Evolutionary conservation across 2,888 invertebrate species (phyloP), one percentile per base, ranked within the genome.

Genomic region (Ormyrus labotus): DNA sequence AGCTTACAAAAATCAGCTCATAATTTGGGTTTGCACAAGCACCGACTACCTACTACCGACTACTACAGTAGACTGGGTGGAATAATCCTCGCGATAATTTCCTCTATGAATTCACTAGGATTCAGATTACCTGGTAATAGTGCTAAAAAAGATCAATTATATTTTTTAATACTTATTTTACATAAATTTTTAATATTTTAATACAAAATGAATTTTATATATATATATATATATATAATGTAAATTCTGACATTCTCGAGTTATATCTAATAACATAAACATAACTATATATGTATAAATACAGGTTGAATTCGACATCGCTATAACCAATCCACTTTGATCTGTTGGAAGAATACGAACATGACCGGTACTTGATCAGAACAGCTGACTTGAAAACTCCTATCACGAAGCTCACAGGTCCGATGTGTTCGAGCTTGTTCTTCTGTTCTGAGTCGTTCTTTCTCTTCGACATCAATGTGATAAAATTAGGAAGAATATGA

Each of bases 31-130:
- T 53, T 53, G 7, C 2, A 53, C 10, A 2, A 10, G 53, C 53
- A 2, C 2, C 53, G 4, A 89, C 75, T 0, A 88, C 73, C 0
- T 82, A n/a, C n/a, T n/a, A n/a, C n/a, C n/a, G n/a, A n/a, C n/a
- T n/a, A n/a, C n/a, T 82, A 0, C 84, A 84, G 51, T 88, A 89
- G 50, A 87, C 85, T 2, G 87, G 88, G 72, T 86, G 88, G 0
- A 86, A 84, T 5, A 87, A 81, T 0, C 84, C 82, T 19, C 86
- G 70, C 2, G 0, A 53, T 50, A 2, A 5, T 11, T 57, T 2
- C 34, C 34, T 34, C 34, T 34, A 34, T 34, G 34, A 34, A 0
- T 34, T 34, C 34, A 34, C 34, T 34, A 34, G 34, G 2, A 34
- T 34, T 34, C 34, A 34, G 34, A 34, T 34, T 34, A 34, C 34